Evolutionary conservation across 2,797 vertebrate genomes (phyloP).

Genomic region (Eulemur albifrons): DNA sequence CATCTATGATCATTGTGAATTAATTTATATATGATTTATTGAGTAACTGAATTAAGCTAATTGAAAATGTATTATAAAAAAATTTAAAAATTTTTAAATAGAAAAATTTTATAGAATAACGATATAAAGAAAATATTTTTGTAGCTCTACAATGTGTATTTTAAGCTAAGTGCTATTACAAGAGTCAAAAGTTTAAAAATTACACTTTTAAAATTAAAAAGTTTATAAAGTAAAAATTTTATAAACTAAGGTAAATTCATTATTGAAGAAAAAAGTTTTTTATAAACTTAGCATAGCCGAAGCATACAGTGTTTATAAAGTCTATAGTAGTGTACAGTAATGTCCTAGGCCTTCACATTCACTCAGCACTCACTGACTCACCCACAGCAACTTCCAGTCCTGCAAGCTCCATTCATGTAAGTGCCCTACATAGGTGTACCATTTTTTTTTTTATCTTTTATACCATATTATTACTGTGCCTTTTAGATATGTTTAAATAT

Average conservation of each 20-base stretch:
- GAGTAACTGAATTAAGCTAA: not conserved
- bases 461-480: not conserved
- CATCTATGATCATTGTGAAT: not conserved
- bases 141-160: not conserved
- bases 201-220: not conserved
- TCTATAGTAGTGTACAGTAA: not conserved
- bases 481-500: not conserved
- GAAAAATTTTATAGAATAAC: not conserved
- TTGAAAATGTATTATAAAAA: not conserved
- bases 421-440: not conserved
- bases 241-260: not conserved
- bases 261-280: not conserved
- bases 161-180: not conserved
- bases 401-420: not conserved
- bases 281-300: not conserved
- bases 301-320: not conserved
- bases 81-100: not conserved
- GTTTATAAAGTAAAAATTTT: not conserved
- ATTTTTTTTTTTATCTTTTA: not conserved
- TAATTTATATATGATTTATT: not conserved
- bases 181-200: not conserved
- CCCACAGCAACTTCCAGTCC: not conserved
- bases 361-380: not conserved
- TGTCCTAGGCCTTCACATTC: not conserved
- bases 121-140: not conserved